These are phyloP conservation scores for Halisarca cf. caerulea DNA, from an alignment of 37 sponge, comb jelly and placozoan genomes.

Conservation along the genomic window DNA sequence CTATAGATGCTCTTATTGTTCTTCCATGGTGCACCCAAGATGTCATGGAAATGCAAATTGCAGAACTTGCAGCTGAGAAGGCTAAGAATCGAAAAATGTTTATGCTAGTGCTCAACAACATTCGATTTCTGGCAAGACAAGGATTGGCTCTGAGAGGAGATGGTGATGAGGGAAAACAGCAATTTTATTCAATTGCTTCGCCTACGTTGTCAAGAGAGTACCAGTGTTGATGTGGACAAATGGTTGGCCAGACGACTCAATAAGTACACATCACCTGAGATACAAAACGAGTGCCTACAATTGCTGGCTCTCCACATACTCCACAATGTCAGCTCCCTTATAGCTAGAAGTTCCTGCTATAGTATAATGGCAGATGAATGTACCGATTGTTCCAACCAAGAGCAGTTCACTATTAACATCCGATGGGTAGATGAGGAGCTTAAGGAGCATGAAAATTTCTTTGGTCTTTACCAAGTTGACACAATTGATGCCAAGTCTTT, in stretches of 20 bases:
- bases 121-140: no score
- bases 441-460: no score
- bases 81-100: no score
- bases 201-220: no score
- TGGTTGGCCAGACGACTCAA: conserved; percentile 3
- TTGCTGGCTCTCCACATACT: conserved; percentile 44
- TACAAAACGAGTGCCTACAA: conserved; percentile 44
- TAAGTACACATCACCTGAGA: conserved; percentile 52
- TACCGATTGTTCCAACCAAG: conserved; percentile 34
- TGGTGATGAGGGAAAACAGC: no score
- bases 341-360: conserved; percentile 7
- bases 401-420: conserved; percentile 37
- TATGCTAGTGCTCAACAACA: no score
- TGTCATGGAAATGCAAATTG: conserved; percentile 47
- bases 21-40: conserved; percentile 35
- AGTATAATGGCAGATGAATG: conserved; percentile 47
- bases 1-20: conserved; percentile 45
- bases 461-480: conserved; percentile 30
- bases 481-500: conserved; percentile 27
- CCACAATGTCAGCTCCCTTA: conserved; percentile 7
- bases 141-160: no score
- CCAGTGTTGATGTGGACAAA: conserved; percentile 10
- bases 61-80: conserved; percentile 40
- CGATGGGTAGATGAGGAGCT: conserved; percentile 22
- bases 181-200: conserved; percentile 53